Percentiles rank a stretch among this genome's conserved stretches.
These are phyloP conservation scores for Chymomyza amoena DNA, from an alignment of 2,888 invertebrate species.

Conservation along the genomic window DNA sequence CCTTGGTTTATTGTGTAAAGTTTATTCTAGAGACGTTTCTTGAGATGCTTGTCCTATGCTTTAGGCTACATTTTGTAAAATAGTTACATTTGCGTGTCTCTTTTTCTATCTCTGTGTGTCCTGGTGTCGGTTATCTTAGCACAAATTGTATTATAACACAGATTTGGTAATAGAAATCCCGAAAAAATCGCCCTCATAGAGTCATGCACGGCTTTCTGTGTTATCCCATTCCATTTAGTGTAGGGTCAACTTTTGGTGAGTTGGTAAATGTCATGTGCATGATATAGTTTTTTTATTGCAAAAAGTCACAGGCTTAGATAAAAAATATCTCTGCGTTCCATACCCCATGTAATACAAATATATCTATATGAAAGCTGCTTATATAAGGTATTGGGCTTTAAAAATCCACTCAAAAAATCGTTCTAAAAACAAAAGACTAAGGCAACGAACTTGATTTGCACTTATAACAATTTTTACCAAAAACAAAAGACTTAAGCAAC, in stretches of 20 bases:
- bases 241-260: conserved; percentile 79
- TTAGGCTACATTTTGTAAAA: background rate
- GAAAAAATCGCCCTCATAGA: background rate
- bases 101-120: conserved; percentile 25
- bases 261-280: conserved; percentile 82
- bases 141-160: conserved; percentile 37
- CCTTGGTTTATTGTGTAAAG: too few species aligned
- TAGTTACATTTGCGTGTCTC: background rate
- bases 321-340: conserved; percentile 74
- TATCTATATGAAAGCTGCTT: too few species aligned
- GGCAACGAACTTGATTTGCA: conserved; percentile 40
- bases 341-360: conserved; percentile 75
- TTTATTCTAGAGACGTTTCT: background rate
- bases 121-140: conserved; percentile 52
- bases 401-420: background rate
- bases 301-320: conserved; percentile 83
- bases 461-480: background rate
- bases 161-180: background rate
- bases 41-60: conserved; percentile 14
- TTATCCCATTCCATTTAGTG: background rate
- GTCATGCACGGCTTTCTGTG: conserved; percentile 53
- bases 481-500: conserved; percentile 50
- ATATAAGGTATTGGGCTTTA: too few species aligned
- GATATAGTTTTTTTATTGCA: conserved; percentile 87
- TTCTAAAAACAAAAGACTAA: conserved; percentile 43